Percentiles rank a stretch among this genome's conserved stretches.
Conservation (phyloP, 1,140 invertebrate species). For the Melanaphis sacchari region DNA sequence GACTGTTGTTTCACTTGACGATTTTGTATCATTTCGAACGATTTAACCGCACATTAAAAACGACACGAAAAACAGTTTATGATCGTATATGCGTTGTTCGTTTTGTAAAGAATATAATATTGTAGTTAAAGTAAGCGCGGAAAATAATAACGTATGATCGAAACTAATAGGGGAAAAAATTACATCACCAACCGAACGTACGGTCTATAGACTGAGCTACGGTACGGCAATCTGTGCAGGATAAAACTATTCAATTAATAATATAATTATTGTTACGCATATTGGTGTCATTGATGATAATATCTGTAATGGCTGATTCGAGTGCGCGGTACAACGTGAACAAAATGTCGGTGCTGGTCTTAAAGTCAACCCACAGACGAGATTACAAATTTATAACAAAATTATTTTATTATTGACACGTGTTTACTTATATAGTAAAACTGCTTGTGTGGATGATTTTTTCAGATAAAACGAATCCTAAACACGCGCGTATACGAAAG, state of each 20-base stretch:
- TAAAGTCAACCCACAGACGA: not conserved
- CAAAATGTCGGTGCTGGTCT: not conserved
- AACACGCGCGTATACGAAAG: not conserved
- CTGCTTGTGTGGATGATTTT: not conserved
- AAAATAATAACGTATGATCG: not conserved
- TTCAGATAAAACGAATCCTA: not conserved
- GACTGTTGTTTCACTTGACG: constrained; percentile 25
- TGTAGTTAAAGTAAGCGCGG: not conserved
- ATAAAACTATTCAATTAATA: not conserved
- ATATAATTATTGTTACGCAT: not conserved
- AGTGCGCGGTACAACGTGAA: not conserved
- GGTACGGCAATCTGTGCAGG: not conserved
- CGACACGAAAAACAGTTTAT: not conserved
- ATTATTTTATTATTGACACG: not conserved
- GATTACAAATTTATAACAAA: not conserved
- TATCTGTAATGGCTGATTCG: not conserved
- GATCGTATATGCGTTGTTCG: not conserved
- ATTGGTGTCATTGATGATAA: not conserved
- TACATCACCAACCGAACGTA: not conserved
- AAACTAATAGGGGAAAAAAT: not conserved
- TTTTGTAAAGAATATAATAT: not conserved
- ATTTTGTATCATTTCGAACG: constrained; percentile 20
- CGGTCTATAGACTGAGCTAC: not conserved
- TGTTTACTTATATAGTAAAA: not conserved
- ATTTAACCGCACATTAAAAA: not conserved